Conservation (phyloP, 2,888 invertebrate genomes). For the Nebria salina region DNA sequence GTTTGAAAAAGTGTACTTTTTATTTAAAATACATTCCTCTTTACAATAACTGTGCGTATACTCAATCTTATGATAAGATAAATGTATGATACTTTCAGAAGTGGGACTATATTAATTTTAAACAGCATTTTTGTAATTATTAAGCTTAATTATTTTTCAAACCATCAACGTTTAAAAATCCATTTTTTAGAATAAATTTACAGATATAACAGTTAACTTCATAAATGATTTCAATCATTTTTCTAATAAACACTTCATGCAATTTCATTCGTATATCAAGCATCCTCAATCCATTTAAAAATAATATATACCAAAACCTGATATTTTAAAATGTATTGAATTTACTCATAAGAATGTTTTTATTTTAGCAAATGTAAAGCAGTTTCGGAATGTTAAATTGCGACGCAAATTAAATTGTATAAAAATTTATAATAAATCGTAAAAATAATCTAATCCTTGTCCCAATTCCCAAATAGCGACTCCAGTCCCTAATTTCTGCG, state of each 20-base stretch:
- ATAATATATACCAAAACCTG: too few relatives aligned
- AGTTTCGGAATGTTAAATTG: constrained; percentile 33
- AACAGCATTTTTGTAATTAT: too few relatives aligned
- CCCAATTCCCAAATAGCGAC: constrained; percentile 97
- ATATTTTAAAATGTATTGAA: too few relatives aligned
- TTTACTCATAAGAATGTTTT: too few relatives aligned
- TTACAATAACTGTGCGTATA: constrained; percentile 22
- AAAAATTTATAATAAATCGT: constrained; percentile 77
- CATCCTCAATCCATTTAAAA: too few relatives aligned
- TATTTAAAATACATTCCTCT: constrained; percentile 30
- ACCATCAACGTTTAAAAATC: too few relatives aligned
- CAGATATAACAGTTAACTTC: too few relatives aligned
- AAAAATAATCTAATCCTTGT: constrained; percentile 94
- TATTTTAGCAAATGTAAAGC: too few relatives aligned
- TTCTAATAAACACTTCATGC: too few relatives aligned
- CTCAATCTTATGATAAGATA: background rate
- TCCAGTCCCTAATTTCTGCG: constrained; percentile 81
- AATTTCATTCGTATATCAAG: too few relatives aligned
- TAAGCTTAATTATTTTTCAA: background rate
- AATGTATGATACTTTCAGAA: background rate
- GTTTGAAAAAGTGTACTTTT: constrained; percentile 2
- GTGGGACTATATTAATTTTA: background rate
- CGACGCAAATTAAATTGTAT: background rate
- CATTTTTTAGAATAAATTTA: too few relatives aligned
- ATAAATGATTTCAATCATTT: too few relatives aligned